Evolutionary conservation across 2,888 invertebrate species (phyloP).

Genomic region (Blomia tropicalis): DNA sequence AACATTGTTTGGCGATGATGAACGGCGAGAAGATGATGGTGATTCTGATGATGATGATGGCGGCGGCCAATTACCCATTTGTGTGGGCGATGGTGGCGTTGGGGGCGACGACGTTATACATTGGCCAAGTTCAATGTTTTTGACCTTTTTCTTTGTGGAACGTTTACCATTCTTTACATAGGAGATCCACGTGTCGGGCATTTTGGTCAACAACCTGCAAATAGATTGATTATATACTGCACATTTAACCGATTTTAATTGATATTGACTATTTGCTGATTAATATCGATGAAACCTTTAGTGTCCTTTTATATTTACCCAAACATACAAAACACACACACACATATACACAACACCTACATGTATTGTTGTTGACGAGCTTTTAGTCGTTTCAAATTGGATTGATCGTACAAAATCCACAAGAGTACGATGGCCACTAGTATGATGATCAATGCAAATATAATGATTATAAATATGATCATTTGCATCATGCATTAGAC

Average conservation of each 20-base stretch:
- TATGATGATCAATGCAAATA: background rate
- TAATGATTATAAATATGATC: background rate
- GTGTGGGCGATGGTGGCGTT: background rate
- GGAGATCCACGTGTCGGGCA: background rate
- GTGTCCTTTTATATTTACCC: too few species aligned
- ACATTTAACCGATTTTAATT: too few species aligned
- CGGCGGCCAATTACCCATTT: background rate
- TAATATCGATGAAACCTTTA: too few species aligned
- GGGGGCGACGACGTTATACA: background rate
- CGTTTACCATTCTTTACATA: constrained; percentile 1
- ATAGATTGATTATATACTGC: too few species aligned
- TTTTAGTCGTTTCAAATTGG: constrained; percentile 6
- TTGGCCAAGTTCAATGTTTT: background rate
- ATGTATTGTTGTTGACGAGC: background rate
- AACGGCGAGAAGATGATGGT: background rate
- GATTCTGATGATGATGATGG: too few species aligned
- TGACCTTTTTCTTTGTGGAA: background rate
- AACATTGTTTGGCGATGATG: background rate
- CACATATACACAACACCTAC: too few species aligned
- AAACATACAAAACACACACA: too few species aligned
- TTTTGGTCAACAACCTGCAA: background rate
- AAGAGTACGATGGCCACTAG: background rate
- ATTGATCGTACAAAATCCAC: constrained; percentile 4
- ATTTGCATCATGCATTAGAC: background rate
- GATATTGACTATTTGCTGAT: too few species aligned